Percentiles rank a stretch among this genome's conserved stretches.
Conservation (phyloP, 2,113 vertebrate species). For the Verasper variegatus region DNA sequence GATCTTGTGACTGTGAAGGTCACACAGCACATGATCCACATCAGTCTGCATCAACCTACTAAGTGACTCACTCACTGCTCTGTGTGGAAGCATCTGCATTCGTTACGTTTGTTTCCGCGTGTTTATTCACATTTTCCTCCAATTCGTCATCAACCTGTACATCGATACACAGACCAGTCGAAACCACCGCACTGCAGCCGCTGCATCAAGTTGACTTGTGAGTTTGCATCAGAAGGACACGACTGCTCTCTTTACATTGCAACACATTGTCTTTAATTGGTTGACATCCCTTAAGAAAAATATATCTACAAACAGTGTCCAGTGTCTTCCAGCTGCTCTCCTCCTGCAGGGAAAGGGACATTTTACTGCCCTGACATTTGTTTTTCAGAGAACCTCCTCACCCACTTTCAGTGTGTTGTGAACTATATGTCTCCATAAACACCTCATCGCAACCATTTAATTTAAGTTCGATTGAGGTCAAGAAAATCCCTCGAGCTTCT, state of each 20-base stretch:
- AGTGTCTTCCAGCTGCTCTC: constrained; percentile 4
- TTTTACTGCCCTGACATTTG: neutral
- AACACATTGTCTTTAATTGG: constrained; percentile 23
- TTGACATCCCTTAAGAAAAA: constrained; percentile 48
- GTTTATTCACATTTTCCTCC: constrained; percentile 1
- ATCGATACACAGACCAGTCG: neutral
- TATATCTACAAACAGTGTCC: constrained; percentile 33
- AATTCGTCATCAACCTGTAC: neutral
- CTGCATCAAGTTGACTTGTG: neutral
- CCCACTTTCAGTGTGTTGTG: neutral
- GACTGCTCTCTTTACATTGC: neutral
- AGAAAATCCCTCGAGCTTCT: constrained; percentile 5
- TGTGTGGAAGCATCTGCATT: neutral
- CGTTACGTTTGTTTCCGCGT: neutral
- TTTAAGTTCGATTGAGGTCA: constrained; percentile 10
- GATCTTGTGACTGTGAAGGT: neutral
- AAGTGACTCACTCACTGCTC: neutral
- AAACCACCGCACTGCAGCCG: neutral
- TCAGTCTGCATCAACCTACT: neutral
- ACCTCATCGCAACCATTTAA: neutral
- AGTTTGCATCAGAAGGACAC: neutral
- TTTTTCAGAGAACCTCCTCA: neutral
- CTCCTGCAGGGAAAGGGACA: neutral
- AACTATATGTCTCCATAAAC: neutral
- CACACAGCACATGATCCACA: neutral